Percentiles rank a stretch among this genome's conserved stretches.
Evolutionary conservation across 2,113 vertebrate species (phyloP).

Genomic region (Toxotes jaculatrix): DNA sequence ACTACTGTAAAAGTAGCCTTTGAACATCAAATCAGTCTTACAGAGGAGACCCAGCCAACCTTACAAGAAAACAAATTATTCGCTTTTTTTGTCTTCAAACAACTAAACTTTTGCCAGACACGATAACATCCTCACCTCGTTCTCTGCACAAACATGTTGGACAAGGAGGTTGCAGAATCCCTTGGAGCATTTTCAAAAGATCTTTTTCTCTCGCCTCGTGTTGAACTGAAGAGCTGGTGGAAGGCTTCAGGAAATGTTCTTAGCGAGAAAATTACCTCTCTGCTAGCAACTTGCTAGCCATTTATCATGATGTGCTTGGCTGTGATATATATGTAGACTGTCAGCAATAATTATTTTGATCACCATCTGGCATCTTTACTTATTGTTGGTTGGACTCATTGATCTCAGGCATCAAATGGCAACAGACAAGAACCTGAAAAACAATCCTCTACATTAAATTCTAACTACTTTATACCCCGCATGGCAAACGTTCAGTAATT

Average conservation of each 20-base stretch:
- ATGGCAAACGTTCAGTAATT: neutral
- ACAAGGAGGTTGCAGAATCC: slow-evolving; percentile 7
- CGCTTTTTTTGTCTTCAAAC: neutral
- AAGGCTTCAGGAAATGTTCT: neutral
- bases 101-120: neutral
- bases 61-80: neutral
- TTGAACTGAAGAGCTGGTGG: neutral
- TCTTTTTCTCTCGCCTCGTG: neutral
- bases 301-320: neutral
- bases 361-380: neutral
- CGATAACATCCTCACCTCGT: neutral
- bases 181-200: slow-evolving; percentile 11
- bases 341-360: neutral
- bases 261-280: neutral
- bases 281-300: neutral
- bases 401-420: neutral
- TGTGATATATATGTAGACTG: neutral
- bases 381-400: neutral
- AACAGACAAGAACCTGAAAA: neutral
- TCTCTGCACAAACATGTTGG: slow-evolving; percentile 13
- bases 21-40: slow-evolving; percentile 27
- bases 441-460: neutral
- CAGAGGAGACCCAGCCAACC: neutral
- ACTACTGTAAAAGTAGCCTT: neutral
- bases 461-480: neutral